Evolutionary conservation across 2,888 invertebrate genomes (phyloP).

Genomic region (Ormyrus rosae): DNA sequence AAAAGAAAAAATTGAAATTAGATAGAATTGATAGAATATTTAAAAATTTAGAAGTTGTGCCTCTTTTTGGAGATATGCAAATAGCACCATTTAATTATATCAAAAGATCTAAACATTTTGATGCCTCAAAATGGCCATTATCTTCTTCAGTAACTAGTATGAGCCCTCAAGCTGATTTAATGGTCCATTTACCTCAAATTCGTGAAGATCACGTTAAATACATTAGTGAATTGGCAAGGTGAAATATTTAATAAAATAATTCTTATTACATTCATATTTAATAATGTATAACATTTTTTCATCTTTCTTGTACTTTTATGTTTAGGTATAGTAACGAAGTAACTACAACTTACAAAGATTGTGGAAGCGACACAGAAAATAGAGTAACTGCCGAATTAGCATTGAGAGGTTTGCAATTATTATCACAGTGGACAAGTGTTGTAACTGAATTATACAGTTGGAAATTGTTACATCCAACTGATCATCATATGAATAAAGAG

Average conservation of each 20-base stretch:
- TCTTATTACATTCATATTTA: slow-evolving; percentile 35
- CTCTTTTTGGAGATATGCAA: slow-evolving; percentile 99
- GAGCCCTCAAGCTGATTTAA: slow-evolving; percentile 94
- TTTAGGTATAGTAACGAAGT: slow-evolving; percentile 79
- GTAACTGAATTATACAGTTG: slow-evolving; percentile 98
- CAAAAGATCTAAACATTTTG: slow-evolving; percentile 94
- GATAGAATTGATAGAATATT: slow-evolving; percentile 97
- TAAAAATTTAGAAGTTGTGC: slow-evolving; percentile 97
- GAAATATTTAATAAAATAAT: slow-evolving; percentile 18
- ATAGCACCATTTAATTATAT: slow-evolving; percentile 99
- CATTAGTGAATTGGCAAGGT: slow-evolving; percentile 93
- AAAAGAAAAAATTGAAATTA: slow-evolving; percentile 95
- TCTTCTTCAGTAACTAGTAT: slow-evolving; percentile 88
- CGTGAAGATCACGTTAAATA: slow-evolving; percentile 98
- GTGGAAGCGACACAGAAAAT: slow-evolving; percentile 94
- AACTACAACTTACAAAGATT: slow-evolving; percentile 95
- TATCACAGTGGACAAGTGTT: slow-evolving; percentile 98
- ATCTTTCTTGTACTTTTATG: no score
- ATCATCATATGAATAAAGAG: slow-evolving; percentile 95
- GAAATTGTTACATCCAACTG: slow-evolving; percentile 98
- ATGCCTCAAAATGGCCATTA: slow-evolving; percentile 91
- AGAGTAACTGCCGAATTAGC: slow-evolving; percentile 93
- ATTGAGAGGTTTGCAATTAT: slow-evolving; percentile 91
- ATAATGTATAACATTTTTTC: not conserved
- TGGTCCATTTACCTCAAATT: slow-evolving; percentile 95